Evolutionary conservation across 2,888 invertebrate species (phyloP), one percentile per base, ranked within the genome.

Genomic region (Rapana venosa): DNA sequence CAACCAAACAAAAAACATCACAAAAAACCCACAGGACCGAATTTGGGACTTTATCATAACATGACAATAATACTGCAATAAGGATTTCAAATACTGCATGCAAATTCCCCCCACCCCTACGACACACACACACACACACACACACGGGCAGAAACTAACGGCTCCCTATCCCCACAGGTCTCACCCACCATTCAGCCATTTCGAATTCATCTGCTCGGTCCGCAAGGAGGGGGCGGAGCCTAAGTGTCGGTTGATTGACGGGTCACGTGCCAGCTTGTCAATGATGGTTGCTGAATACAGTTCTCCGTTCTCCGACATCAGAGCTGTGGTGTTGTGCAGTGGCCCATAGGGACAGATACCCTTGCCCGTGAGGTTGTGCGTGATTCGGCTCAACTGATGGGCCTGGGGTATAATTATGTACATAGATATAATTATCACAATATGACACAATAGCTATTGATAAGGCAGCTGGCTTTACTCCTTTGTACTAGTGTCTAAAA

Each of bases 341-440:
- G 98, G 99, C 95, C 97, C 98, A 96, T 98, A 98, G 0, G 99
- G 98, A 94, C 98, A 98, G 96, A 98, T 98, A 8, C 98, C 98
- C 81, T 98, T 97, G 1, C 98, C 98, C 56, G 97, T 97, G 92
- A 97, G 97, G 96, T 97, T 97, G 91, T 97, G 97, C 4, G 91
- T 91, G 22, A 94, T 92, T 17, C 92, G 81, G 11, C 93, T 91
- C 22, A 96, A 89, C 77, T 94, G 91, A 47, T 92, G 93, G 15
- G 94, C 94, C 96, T 96, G 93, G 30, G 5, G 36, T 5, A 61
- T n/a, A n/a, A 5, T 47, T 8, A 47, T 47, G 47, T 47, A 47
- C 47, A 47, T 47, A 47, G 4, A 47, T 8, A 47, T 47, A 8
- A 47, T 47, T 47, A 47, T 47, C 47, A 47, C 47, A 47, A 8